Percentiles rank a stretch among this genome's conserved stretches.
Evolutionary conservation across 2,888 invertebrate species (phyloP).

Genomic region (Apamea epomidion): DNA sequence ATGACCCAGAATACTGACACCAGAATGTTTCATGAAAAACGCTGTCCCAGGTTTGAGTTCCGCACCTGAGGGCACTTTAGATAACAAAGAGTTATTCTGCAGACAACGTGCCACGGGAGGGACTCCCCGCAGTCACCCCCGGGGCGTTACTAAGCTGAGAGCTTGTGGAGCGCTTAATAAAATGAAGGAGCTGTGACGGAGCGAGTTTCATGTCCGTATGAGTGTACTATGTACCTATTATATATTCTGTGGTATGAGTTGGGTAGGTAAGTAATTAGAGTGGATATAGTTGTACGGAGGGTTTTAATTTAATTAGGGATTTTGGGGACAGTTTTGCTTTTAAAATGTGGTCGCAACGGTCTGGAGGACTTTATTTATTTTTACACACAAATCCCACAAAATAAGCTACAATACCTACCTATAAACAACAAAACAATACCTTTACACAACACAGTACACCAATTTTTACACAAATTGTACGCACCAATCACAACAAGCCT

Average conservation of each 20-base stretch:
- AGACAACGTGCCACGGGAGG: constrained; percentile 27
- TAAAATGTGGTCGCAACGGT: no score
- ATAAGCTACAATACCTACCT: not conserved
- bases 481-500: constrained; percentile 26
- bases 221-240: not conserved
- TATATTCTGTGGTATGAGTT: constrained; percentile 11
- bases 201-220: constrained; percentile 23
- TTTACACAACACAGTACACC: not conserved
- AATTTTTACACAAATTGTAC: constrained; percentile 34
- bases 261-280: constrained; percentile 31
- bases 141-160: constrained; percentile 43
- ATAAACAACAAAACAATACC: constrained; percentile 5
- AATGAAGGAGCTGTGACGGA: constrained; percentile 37
- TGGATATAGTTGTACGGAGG: not conserved
- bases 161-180: constrained; percentile 47
- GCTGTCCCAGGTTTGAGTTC: constrained; percentile 25
- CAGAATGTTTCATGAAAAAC: constrained; percentile 43
- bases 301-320: not conserved
- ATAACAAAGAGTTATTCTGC: constrained; percentile 67
- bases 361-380: no score
- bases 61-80: constrained; percentile 59
- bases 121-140: constrained; percentile 23
- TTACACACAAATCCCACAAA: not conserved
- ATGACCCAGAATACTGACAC: constrained; percentile 2
- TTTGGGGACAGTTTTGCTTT: not conserved